Conservation (phyloP, 2,888 invertebrate genomes). For the Conchocele bisecta region DNA sequence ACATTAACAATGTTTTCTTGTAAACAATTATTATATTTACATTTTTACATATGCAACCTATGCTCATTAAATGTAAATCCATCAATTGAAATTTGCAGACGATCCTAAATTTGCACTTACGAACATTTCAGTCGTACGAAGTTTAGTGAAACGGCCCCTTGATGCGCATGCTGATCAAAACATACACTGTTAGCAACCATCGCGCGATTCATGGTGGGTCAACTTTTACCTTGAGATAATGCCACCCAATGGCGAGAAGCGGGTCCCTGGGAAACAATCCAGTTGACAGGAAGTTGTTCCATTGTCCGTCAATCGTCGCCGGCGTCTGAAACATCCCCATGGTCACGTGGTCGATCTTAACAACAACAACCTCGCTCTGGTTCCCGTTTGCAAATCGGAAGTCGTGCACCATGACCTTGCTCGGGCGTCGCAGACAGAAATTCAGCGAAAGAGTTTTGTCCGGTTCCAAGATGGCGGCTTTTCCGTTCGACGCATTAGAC, state of each 20-base stretch:
- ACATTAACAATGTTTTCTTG: too few species aligned
- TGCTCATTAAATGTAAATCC: too few species aligned
- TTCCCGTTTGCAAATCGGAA: conserved; percentile 64
- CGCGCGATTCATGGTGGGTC: too few species aligned
- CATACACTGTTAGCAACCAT: too few species aligned
- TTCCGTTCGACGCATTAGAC: conserved; percentile 55
- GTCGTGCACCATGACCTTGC: conserved; percentile 47
- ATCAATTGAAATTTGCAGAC: too few species aligned
- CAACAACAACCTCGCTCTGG: conserved; percentile 51
- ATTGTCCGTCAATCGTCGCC: conserved; percentile 20
- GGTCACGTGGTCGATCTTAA: conserved; percentile 48
- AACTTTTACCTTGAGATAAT: conserved; percentile 33
- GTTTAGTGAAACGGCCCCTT: too few species aligned
- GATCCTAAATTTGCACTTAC: too few species aligned
- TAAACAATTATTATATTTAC: too few species aligned
- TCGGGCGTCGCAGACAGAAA: conserved; percentile 59
- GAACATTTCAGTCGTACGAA: too few species aligned
- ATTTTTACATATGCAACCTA: too few species aligned
- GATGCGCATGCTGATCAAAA: too few species aligned
- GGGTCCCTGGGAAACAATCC: conserved; percentile 49
- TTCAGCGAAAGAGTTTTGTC: conserved; percentile 49
- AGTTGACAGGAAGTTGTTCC: conserved; percentile 57
- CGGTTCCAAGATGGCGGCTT: conserved; percentile 54
- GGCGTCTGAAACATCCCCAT: conserved; percentile 58
- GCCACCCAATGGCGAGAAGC: conserved; percentile 58